Conservation (phyloP, 2,113 vertebrate species). For the Formicarius rufipectus region DNA sequence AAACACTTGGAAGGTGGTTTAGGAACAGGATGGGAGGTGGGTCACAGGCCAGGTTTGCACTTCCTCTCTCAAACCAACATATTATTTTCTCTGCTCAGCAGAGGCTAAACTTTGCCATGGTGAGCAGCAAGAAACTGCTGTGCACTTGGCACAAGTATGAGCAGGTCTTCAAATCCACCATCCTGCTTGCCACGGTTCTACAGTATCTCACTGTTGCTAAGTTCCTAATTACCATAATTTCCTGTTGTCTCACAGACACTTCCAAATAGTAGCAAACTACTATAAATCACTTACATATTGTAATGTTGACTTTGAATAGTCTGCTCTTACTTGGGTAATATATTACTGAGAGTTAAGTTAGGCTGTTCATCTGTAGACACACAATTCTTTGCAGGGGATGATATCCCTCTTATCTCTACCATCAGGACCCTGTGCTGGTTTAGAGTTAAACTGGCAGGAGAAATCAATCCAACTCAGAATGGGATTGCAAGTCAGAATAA, state of each 20-base stretch:
- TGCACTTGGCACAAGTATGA: neutral
- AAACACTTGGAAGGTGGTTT: neutral
- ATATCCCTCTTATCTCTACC: neutral
- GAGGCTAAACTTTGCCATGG: neutral
- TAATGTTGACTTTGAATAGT: neutral
- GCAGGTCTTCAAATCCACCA: neutral
- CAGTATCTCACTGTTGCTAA: neutral
- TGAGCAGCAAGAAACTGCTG: neutral
- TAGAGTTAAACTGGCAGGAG: too few relatives aligned
- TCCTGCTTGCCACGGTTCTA: neutral
- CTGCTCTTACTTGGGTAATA: neutral
- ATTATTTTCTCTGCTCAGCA: neutral
- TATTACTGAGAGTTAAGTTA: neutral
- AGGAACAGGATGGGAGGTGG: neutral
- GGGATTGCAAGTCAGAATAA: too few relatives aligned
- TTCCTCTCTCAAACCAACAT: neutral
- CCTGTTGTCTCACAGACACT: neutral
- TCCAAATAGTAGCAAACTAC: neutral
- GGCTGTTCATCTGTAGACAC: neutral
- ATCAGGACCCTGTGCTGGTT: too few relatives aligned
- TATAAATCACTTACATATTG: neutral
- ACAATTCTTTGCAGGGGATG: neutral
- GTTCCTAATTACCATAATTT: neutral
- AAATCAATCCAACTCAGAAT: too few relatives aligned
- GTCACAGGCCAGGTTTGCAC: neutral